Evolutionary conservation across 2,113 vertebrate genomes (phyloP).

Genomic region (Varanus salvator): DNA sequence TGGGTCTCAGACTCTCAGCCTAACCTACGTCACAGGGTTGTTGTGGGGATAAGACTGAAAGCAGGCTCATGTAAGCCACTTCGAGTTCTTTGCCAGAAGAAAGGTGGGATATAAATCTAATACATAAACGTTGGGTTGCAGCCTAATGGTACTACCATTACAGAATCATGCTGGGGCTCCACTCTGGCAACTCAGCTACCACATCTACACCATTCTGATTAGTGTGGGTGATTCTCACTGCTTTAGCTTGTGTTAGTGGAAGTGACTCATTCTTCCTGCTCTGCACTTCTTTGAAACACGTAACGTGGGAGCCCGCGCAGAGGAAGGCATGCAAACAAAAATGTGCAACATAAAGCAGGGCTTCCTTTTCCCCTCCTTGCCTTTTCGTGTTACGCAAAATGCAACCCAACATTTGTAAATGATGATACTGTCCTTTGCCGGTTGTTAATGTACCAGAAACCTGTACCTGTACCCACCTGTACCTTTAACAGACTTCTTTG

Average conservation of each 20-base stretch:
- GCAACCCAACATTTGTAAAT: too few species aligned
- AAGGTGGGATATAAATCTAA: too few species aligned
- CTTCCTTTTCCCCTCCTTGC: neutral
- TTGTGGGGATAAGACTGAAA: too few species aligned
- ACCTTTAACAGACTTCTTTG: neutral
- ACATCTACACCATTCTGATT: neutral
- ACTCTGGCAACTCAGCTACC: neutral
- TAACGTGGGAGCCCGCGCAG: neutral
- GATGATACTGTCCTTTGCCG: neutral
- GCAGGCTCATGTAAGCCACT: too few species aligned
- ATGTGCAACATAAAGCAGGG: neutral
- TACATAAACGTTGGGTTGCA: neutral
- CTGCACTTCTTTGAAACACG: neutral
- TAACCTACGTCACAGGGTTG: too few species aligned
- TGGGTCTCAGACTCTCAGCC: too few species aligned
- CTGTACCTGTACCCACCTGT: too few species aligned
- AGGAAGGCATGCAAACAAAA: neutral
- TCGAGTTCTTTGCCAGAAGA: too few species aligned
- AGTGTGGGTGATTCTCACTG: neutral
- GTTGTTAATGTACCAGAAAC: neutral
- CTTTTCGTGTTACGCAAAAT: too few species aligned
- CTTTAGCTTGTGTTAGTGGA: neutral
- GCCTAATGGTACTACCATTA: neutral
- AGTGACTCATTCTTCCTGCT: neutral
- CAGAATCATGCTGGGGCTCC: neutral